Evolutionary conservation across 2,888 invertebrate genomes (phyloP), one percentile per base, ranked within the genome.

Genomic region (Drosophila ochracea): DNA sequence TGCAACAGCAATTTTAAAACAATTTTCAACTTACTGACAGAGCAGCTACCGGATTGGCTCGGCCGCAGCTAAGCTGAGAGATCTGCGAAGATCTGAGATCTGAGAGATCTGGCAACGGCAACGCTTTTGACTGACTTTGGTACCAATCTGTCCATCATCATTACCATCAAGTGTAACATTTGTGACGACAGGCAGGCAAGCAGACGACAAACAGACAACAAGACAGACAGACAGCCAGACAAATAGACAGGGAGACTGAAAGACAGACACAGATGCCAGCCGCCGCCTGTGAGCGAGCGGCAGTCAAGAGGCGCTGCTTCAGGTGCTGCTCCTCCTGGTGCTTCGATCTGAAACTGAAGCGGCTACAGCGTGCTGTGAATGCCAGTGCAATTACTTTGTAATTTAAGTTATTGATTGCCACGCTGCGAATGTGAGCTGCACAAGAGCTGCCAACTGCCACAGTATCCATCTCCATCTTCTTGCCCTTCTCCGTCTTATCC

Each of bases 381-480:
- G 89, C 91, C 92, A 82, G 80, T 73, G 91, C 92, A 92, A 92
- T 92, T 92, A 92, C 91, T 92, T 92, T 91, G 92, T 91, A 92
- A 92, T 92, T 92, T 92, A 90, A 92, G 92, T 92, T 92, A 92
- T 92, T 92, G 92, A 92, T 92, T 91, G 92, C 91, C 89, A 88
- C 80, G 87, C 91, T 89, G 87, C 84, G 85, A 82, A 78, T 83
- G 76, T 68, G 74, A 76, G 68, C 76, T 78, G 75, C 72, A 70
- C 81, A 70, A 77, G 64, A 76, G 75, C 79, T 72, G 68, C 72
- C 66, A 75, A 68, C 80, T 78, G 62, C 65, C 58, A 43, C 1
- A 55, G 66, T 50, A 57, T 39, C 41, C 41, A 58, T n/a, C 55
- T 28, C 43, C 35, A 63, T 16, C 52, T 72, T 57, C 65, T 41